Conservation (phyloP, 2,888 invertebrate genomes). For the Xanthorhoe designata region DNA sequence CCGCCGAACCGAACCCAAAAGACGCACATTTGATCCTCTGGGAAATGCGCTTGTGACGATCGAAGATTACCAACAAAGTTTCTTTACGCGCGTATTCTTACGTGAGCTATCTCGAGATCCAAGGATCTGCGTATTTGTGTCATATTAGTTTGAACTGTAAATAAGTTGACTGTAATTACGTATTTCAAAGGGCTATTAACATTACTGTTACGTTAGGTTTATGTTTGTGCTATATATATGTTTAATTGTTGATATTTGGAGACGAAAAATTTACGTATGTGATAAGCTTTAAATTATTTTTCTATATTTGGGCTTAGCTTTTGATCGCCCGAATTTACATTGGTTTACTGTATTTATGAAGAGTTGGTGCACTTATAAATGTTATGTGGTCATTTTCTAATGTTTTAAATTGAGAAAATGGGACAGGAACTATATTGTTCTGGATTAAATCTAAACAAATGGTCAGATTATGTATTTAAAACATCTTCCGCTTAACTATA, state of each 20-base stretch:
- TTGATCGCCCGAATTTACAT: slow-evolving; percentile 62
- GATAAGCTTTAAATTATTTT: slow-evolving; percentile 84
- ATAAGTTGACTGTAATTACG: slow-evolving; percentile 61
- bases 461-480: slow-evolving; percentile 11
- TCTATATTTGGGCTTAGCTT: slow-evolving; percentile 61
- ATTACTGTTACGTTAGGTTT: slow-evolving; percentile 43
- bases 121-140: slow-evolving; percentile 59
- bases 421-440: slow-evolving; percentile 21
- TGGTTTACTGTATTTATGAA: slow-evolving; percentile 57
- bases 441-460: slow-evolving; percentile 31
- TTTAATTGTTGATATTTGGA: slow-evolving; percentile 47
- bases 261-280: slow-evolving; percentile 67
- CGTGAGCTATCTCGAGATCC: slow-evolving; percentile 40
- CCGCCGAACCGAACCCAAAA: slow-evolving; percentile 90
- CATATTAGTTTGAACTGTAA: slow-evolving; percentile 64
- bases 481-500: slow-evolving; percentile 28
- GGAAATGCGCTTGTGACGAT: slow-evolving; percentile 87
- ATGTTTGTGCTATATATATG: slow-evolving; percentile 47
- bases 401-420: slow-evolving; percentile 54
- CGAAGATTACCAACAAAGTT: slow-evolving; percentile 38
- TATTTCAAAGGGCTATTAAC: slow-evolving; percentile 51
- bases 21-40: slow-evolving; percentile 96
- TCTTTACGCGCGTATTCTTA: slow-evolving; percentile 41
- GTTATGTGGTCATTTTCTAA: slow-evolving; percentile 71
- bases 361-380: slow-evolving; percentile 70